Evolutionary conservation across 2,888 invertebrate species (phyloP), one percentile per base, ranked within the genome.

Genomic region (Willowsia nigromaculata): DNA sequence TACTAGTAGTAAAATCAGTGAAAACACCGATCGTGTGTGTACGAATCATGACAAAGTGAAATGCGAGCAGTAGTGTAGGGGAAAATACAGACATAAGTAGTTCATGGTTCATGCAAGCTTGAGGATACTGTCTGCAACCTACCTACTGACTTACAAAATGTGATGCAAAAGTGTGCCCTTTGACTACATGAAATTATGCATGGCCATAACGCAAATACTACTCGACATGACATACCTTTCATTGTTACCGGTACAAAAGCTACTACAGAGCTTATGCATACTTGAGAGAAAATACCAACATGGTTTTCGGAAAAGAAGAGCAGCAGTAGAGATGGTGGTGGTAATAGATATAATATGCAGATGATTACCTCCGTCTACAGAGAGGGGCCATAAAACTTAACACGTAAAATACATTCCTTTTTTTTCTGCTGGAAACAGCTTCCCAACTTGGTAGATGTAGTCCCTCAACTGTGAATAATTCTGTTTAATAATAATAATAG

Each of bases 331-430:
- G 59, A 59, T 59, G 59, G 33, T 22, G 65, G 33, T 65, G 22
- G 33, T 65, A 65, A 65, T 65, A 65, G 65, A 65, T 65, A 65
- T 56, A 81, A 59, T 82, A 82, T 80, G 80, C 65, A 82, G 82
- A 82, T 83, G 43, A 83, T 83, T 83, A 82, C 65, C 65, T 33
- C 33, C 33, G 47, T 37, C 65, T 82, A 27, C 68, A 22, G 47
- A 22, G 47, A n/a, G 37, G 22, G 47, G 47, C 68, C 83, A 83
- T 83, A 83, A 83, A 83, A 83, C 83, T 81, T 83, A 62, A 83
- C 83, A 68, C 50, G 68, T 68, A 83, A 83, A 50, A 68, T n/a
- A n/a, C 47, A 65, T 83, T 53, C 65, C n/a, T n/a, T n/a, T n/a
- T n/a, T n/a, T 65, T 62, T 50, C 43, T 68, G 37, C 2, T 18